Percentiles rank a stretch among this genome's conserved stretches.
Conservation (phyloP, 2,888 invertebrate genomes). For the Latrodectus hesperus region DNA sequence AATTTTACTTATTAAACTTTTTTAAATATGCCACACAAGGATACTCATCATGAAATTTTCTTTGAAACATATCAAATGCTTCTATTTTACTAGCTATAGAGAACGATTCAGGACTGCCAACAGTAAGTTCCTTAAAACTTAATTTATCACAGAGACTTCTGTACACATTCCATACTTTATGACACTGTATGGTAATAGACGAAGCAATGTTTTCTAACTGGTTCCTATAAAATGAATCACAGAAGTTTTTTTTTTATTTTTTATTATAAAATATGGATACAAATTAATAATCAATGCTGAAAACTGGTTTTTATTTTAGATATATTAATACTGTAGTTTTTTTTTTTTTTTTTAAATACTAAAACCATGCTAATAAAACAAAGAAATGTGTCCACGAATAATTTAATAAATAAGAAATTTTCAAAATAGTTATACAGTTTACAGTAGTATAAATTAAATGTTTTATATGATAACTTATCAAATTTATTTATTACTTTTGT, state of each 20-base stretch:
- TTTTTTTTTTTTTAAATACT: too few relatives aligned
- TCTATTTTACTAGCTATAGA: constrained; percentile 22
- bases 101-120: not conserved
- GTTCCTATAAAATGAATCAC: not conserved
- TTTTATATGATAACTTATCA: too few relatives aligned
- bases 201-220: constrained; percentile 3
- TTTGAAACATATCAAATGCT: constrained; percentile 14
- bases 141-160: constrained; percentile 5
- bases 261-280: not conserved
- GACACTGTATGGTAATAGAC: not conserved
- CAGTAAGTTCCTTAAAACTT: not conserved
- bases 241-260: not conserved
- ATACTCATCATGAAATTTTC: constrained; percentile 11
- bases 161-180: constrained; percentile 5
- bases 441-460: too few relatives aligned
- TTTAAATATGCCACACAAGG: not conserved
- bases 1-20: too few relatives aligned
- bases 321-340: too few relatives aligned
- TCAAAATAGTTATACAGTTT: too few relatives aligned
- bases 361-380: too few relatives aligned
- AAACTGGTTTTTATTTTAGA: too few relatives aligned
- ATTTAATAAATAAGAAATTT: too few relatives aligned
- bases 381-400: too few relatives aligned
- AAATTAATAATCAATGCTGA: too few relatives aligned
- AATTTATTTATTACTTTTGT: too few relatives aligned